Evolutionary conservation across 2,113 vertebrate species (phyloP).

Genomic region (Pollachius pollachius): DNA sequence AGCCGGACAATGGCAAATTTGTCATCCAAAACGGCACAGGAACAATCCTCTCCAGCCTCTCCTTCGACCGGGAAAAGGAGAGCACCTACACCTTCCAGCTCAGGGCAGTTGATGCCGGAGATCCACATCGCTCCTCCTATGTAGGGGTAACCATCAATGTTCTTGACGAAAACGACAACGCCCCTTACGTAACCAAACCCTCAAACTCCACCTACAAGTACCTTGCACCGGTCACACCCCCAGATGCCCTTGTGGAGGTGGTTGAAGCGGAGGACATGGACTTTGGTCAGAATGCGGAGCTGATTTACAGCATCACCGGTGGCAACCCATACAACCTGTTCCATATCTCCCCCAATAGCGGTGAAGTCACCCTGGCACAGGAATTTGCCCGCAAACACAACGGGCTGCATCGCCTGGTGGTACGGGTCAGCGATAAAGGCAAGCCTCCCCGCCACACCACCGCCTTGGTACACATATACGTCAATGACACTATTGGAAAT

Average conservation of each 20-base stretch:
- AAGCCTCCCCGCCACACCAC: slow-evolving; percentile 89
- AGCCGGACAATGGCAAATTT: slow-evolving; percentile 94
- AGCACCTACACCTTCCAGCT: slow-evolving; percentile 95
- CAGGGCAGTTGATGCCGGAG: slow-evolving; percentile 88
- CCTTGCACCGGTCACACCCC: slow-evolving; percentile 80
- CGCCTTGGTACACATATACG: slow-evolving; percentile 90
- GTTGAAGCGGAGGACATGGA: slow-evolving; percentile 95
- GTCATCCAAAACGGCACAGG: slow-evolving; percentile 95
- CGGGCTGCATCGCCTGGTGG: slow-evolving; percentile 90
- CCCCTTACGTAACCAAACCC: slow-evolving; percentile 90
- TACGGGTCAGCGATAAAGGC: slow-evolving; percentile 88
- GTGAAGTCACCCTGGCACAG: slow-evolving; percentile 89
- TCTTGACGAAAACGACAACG: slow-evolving; percentile 95
- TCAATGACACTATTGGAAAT: slow-evolving; percentile 91
- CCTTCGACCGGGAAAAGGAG: slow-evolving; percentile 94
- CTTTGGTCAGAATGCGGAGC: slow-evolving; percentile 84
- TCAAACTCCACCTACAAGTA: slow-evolving; percentile 91
- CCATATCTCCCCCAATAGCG: slow-evolving; percentile 83
- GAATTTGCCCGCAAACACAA: slow-evolving; percentile 89
- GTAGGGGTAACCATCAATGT: slow-evolving; percentile 96
- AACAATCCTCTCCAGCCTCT: slow-evolving; percentile 94
- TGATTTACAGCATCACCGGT: slow-evolving; percentile 85
- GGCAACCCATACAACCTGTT: slow-evolving; percentile 94
- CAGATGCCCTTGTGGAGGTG: slow-evolving; percentile 84
- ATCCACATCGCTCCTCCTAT: slow-evolving; percentile 89